These are phyloP conservation scores for Dryobates pubescens DNA, from an alignment of 2,797 vertebrate species.

Conservation along the genomic window DNA sequence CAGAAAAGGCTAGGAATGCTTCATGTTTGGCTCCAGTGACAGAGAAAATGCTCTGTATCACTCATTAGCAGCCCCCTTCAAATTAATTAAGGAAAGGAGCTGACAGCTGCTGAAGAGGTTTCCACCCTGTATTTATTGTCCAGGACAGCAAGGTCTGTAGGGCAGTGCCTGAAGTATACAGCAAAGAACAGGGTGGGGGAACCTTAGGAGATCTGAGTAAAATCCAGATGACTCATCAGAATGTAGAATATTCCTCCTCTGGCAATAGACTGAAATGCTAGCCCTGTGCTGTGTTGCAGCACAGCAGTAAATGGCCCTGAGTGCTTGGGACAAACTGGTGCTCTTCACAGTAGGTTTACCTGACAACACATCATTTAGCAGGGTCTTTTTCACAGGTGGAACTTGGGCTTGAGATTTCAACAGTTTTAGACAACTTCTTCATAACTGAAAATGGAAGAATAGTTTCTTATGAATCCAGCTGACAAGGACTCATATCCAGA, in stretches of 20 bases:
- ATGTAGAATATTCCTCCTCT: slow-evolving; percentile 53
- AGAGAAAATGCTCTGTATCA: background rate
- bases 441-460: background rate
- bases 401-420: background rate
- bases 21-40: background rate
- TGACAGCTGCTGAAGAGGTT: background rate
- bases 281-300: background rate
- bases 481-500: background rate
- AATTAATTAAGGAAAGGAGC: background rate
- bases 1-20: background rate
- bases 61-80: background rate
- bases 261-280: slow-evolving; percentile 43
- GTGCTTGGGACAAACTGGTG: background rate
- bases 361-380: slow-evolving; percentile 34
- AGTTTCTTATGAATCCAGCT: background rate
- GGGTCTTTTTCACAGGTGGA: background rate
- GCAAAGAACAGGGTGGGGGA: background rate
- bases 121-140: background rate
- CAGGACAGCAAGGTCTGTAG: background rate
- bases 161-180: background rate
- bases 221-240: slow-evolving; percentile 63
- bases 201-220: background rate
- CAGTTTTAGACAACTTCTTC: background rate
- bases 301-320: slow-evolving; percentile 22
- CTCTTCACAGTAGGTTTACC: slow-evolving; percentile 6